A percentile compares a stretch with the other conserved stretches of the same genome.
These are phyloP conservation scores for Rhynchotus rufescens DNA, from an alignment of 2,797 vertebrate species.

Conservation along the genomic window DNA sequence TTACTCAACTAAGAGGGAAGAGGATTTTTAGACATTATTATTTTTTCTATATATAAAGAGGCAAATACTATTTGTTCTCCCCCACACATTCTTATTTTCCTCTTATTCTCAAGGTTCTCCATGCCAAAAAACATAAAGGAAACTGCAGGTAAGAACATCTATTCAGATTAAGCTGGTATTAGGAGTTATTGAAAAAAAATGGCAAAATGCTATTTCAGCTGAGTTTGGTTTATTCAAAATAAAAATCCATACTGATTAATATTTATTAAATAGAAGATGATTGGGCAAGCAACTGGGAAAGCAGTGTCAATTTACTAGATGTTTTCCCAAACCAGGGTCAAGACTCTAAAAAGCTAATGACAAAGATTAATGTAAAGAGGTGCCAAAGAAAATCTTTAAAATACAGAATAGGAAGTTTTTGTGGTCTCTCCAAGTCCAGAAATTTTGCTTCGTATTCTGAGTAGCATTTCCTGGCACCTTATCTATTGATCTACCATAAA, in stretches of 20 bases:
- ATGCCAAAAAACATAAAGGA: conserved; percentile 14
- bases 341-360: not conserved
- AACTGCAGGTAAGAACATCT: conserved; percentile 4
- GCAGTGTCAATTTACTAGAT: not conserved
- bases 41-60: conserved; percentile 47
- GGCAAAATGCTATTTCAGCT: not conserved
- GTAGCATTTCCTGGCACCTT: not conserved
- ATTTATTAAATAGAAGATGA: not conserved
- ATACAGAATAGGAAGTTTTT: not conserved
- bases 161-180: conserved; percentile 33
- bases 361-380: not conserved
- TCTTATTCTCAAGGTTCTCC: conserved; percentile 19
- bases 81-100: not conserved
- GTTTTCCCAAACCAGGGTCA: not conserved
- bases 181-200: not conserved
- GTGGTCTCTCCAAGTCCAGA: not conserved
- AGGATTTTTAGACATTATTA: conserved; percentile 24
- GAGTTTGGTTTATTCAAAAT: not conserved
- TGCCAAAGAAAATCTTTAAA: not conserved
- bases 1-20: conserved; percentile 37
- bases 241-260: not conserved
- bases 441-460: not conserved
- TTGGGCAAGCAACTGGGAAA: not conserved
- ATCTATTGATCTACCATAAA: not conserved
- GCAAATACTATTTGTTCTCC: conserved; percentile 48